Conservation (phyloP, 2,113 vertebrate species). For the Apteryx mantelli region DNA sequence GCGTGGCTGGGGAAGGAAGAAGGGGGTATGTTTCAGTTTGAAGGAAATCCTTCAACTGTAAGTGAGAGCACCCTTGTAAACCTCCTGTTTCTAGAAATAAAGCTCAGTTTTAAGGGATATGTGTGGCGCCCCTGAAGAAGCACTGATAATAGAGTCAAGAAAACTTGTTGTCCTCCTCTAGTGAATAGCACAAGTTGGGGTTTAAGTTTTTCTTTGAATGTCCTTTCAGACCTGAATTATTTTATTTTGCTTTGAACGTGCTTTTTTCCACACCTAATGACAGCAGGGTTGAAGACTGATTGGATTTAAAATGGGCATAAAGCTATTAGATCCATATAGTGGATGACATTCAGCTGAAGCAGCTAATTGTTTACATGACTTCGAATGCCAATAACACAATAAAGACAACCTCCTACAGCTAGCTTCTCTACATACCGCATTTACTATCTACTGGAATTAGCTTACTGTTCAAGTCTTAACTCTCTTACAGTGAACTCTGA, state of each 20-base stretch:
- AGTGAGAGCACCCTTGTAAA: not conserved
- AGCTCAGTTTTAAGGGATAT: not conserved
- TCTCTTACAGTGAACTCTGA: not conserved
- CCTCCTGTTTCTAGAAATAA: not conserved
- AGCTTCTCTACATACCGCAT: not conserved
- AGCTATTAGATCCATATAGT: slow-evolving; percentile 33
- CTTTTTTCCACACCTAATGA: not conserved
- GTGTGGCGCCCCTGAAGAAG: not conserved
- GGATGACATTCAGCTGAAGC: slow-evolving; percentile 22
- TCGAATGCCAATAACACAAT: slow-evolving; percentile 43
- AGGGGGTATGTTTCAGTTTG: accelerated
- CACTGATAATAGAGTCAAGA: not conserved
- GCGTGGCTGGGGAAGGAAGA: not conserved
- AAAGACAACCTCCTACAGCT: slow-evolving; percentile 24
- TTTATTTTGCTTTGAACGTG: slow-evolving; percentile 30
- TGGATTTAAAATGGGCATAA: slow-evolving; percentile 24
- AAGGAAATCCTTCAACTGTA: not conserved
- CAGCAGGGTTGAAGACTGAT: slow-evolving; percentile 6
- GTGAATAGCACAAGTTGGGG: not conserved
- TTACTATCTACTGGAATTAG: slow-evolving; percentile 11
- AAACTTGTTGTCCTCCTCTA: not conserved
- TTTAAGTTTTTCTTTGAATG: not conserved
- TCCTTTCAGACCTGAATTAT: slow-evolving; percentile 15
- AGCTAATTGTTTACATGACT: slow-evolving; percentile 56
- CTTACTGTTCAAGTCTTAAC: not conserved